phyloP scores from a whole-genome alignment of 2,888 invertebrate species.

The Argyresthia goedartella region DNA sequence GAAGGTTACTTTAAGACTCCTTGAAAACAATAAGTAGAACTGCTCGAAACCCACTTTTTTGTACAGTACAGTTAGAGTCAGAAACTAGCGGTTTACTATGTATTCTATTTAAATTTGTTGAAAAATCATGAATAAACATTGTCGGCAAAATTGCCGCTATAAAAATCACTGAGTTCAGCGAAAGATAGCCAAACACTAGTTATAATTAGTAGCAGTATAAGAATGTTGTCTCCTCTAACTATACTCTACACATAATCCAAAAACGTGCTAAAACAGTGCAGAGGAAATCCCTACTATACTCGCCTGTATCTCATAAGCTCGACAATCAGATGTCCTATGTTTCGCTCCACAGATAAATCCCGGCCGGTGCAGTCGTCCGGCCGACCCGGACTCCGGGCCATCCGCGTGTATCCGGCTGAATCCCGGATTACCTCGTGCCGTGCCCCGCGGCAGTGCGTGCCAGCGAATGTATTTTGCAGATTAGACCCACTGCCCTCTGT shows the following conservation, averaged over 20 bases:
- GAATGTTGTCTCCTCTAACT: neutral
- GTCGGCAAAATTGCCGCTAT: too few species aligned
- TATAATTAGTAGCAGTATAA: neutral
- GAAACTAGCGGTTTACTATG: too few species aligned
- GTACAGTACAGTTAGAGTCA: too few species aligned
- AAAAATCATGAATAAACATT: too few species aligned
- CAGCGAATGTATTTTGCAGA: constrained; percentile 47
- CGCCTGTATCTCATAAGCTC: constrained; percentile 38
- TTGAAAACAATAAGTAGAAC: too few species aligned
- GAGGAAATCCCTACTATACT: constrained; percentile 11
- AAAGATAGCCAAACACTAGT: too few species aligned
- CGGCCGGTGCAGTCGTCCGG: constrained; percentile 15
- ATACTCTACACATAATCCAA: neutral
- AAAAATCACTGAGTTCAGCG: too few species aligned
- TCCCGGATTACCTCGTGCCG: constrained; percentile 12
- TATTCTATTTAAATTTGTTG: too few species aligned
- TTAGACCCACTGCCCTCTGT: constrained; percentile 54
- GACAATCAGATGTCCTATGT: constrained; percentile 47
- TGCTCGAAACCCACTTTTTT: too few species aligned
- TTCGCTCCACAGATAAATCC: constrained; percentile 53
- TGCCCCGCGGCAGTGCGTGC: constrained; percentile 38
- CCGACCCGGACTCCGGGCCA: constrained; percentile 26
- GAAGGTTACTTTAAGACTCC: too few species aligned
- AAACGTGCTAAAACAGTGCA: neutral
- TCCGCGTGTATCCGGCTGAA: constrained; percentile 35